A percentile compares a stretch with the other conserved stretches of the same genome.
These are phyloP conservation scores for Peromyscus attwateri DNA, from an alignment of 2,797 vertebrate species.

Conservation along the genomic window DNA sequence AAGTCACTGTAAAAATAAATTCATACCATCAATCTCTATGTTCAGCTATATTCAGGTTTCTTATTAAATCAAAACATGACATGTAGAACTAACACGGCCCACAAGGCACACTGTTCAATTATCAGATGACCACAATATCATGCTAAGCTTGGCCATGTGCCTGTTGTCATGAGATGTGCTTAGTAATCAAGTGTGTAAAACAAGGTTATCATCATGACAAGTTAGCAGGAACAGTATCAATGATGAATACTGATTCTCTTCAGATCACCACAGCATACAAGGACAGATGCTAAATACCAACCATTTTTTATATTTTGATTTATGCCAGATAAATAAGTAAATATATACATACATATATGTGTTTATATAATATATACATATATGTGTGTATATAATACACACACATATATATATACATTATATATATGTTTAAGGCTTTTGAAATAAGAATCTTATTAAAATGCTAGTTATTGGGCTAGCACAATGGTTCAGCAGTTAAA, in stretches of 20 bases:
- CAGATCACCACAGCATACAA: conserved; percentile 1
- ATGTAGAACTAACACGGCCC: not conserved
- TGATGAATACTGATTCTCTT: not conserved
- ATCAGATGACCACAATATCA: conserved; percentile 48
- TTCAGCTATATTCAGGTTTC: conserved; percentile 43
- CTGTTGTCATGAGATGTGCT: not conserved
- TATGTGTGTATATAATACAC: no score
- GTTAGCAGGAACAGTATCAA: not conserved
- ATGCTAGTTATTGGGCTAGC: not conserved
- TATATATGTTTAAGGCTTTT: conserved; percentile 5
- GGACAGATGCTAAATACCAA: not conserved
- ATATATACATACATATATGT: not conserved
- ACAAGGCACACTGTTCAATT: not conserved
- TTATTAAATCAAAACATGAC: conserved; percentile 64
- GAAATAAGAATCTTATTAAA: conserved; percentile 52
- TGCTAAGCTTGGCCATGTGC: not conserved
- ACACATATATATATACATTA: not conserved
- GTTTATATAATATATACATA: no score
- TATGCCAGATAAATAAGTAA: conserved; percentile 56
- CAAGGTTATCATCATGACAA: not conserved
- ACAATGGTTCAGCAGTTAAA: not conserved
- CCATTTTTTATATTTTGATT: conserved; percentile 41
- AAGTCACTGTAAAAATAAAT: conserved; percentile 60
- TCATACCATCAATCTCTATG: conserved; percentile 58
- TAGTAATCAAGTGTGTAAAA: not conserved